Conservation (phyloP, 2,113 vertebrate species). For the Rhipidura dahli region DNA sequence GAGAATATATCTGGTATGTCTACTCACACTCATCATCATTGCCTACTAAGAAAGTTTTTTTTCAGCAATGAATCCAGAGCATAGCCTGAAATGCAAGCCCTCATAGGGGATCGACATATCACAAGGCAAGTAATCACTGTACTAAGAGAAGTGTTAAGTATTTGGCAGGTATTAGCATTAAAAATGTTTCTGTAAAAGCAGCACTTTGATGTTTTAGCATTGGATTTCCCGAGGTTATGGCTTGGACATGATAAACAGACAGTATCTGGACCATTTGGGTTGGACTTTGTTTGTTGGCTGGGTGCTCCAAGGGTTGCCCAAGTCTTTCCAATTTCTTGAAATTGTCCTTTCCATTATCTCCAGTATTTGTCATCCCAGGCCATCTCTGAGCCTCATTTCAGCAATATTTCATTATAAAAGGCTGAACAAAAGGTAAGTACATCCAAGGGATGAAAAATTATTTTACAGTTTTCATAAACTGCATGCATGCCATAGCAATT, state of each 20-base stretch:
- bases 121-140: not conserved
- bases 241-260: not conserved
- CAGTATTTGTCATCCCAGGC: not conserved
- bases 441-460: not conserved
- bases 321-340: not conserved
- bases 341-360: not conserved
- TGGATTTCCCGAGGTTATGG: not conserved
- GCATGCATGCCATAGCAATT: not conserved
- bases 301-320: not conserved
- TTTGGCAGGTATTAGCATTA: not conserved
- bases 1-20: not conserved
- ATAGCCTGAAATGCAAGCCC: not conserved
- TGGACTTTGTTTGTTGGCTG: not conserved
- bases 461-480: not conserved
- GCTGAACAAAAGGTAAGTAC: not conserved
- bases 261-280: not conserved
- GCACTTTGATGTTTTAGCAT: not conserved
- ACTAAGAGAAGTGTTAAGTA: not conserved
- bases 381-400: not conserved
- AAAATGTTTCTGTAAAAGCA: not conserved
- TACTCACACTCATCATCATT: not conserved
- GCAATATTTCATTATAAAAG: not conserved
- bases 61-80: not conserved
- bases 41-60: not conserved
- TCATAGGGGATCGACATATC: not conserved